A percentile compares a stretch with the other conserved stretches of the same genome.
Conservation (phyloP, 2,113 vertebrate genomes). For the Sphaerodactylus townsendi region DNA sequence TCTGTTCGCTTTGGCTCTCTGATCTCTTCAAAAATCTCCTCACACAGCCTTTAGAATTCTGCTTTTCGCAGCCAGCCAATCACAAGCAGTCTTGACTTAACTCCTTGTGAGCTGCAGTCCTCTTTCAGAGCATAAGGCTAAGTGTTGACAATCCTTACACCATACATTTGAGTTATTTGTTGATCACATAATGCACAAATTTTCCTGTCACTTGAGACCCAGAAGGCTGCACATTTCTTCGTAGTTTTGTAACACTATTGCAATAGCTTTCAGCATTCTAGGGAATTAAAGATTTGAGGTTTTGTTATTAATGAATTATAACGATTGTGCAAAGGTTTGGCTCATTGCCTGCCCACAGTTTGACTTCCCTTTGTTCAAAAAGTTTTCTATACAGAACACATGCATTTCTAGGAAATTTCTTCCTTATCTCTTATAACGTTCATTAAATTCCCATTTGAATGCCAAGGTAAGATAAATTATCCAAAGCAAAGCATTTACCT, state of each 20-base stretch:
- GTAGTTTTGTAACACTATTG: neutral
- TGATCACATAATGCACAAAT: no score
- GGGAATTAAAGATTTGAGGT: neutral
- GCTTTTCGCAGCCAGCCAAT: no score
- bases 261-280: neutral
- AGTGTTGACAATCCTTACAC: no score
- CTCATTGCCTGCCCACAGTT: slow-evolving; percentile 24
- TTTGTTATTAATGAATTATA: slow-evolving; percentile 6
- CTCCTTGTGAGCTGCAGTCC: no score
- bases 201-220: neutral
- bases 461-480: slow-evolving; percentile 8
- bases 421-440: slow-evolving; percentile 5
- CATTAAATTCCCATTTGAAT: slow-evolving; percentile 16
- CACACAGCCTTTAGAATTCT: no score
- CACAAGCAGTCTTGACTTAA: no score
- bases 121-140: no score
- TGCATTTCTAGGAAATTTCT: slow-evolving; percentile 13
- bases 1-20: no score
- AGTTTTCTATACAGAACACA: neutral
- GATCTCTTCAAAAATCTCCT: no score
- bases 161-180: no score
- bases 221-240: neutral
- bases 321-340: slow-evolving; percentile 10
- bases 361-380: slow-evolving; percentile 9
- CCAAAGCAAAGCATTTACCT: slow-evolving; percentile 23